Evolutionary conservation across 2,888 invertebrate genomes (phyloP), one percentile per base, ranked within the genome.

Genomic region (Linnaemya vulpina): DNA sequence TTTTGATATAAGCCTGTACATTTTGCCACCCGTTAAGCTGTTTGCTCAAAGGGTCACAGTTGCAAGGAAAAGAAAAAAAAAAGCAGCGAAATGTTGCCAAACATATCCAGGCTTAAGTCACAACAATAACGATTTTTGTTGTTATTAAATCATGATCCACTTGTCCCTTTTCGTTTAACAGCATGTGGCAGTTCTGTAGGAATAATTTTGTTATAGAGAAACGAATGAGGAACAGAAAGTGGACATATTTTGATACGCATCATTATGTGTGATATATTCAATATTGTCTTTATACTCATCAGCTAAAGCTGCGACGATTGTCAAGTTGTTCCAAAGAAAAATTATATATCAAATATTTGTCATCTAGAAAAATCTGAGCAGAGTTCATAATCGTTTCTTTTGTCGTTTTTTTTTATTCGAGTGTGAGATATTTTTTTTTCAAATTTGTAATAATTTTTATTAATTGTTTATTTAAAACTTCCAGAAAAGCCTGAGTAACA

Each of bases 21-120:
- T 75, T 75, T 73, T 75, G 67, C 82, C 85, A 85, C 85, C 85
- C 82, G 82, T 85, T 85, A 75, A 82, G 78, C 82, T 82, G 65
- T 79, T 82, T 78, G 53, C 62, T 78, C 30, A 78, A 62, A 79
- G 78, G 82, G 85, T 85, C 82, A 79, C 82, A 85, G 82, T 82
- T 75, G 78, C 65, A 38, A 3, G 46, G 62, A 67, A 62, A n/a
- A n/a, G n/a, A 40, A 58, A 53, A 74, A 22, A 17, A 20, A 20
- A 68, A 62, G 15, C 35, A 13, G 35, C 22, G 17, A 60, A 43
- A 62, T 71, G 10, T 22, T 75, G 55, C 49, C 11, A 20, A 74
- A 65, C 25, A 55, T 17, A 82, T 22, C n/a, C 63, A 17, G 38
- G 38, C 20, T 55, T 58, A 60, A 70, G 70, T 38, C 55, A 40